Conservation (phyloP, 1,140 invertebrate species). For the Centruroides vittatus region DNA sequence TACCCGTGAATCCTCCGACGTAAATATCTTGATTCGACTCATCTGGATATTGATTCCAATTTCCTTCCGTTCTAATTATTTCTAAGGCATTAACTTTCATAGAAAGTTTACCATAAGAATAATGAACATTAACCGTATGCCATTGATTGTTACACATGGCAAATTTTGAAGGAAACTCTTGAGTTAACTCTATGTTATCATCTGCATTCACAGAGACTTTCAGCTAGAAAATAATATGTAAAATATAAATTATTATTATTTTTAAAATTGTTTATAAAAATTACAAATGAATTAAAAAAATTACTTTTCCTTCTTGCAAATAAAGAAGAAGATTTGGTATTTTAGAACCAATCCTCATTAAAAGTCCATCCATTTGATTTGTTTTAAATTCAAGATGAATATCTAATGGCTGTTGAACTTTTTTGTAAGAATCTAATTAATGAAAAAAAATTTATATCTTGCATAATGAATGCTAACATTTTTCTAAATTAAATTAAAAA, state of each 20-base stretch:
- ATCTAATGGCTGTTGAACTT: slow-evolving; percentile 49
- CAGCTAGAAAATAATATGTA: neutral
- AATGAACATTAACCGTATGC: slow-evolving; percentile 63
- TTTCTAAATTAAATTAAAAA: too few relatives aligned
- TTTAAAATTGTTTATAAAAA: slow-evolving; percentile 1
- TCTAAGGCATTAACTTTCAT: slow-evolving; percentile 53
- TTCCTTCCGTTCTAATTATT: slow-evolving; percentile 28
- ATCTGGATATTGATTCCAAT: slow-evolving; percentile 32
- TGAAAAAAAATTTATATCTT: slow-evolving; percentile 10
- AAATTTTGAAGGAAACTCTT: slow-evolving; percentile 40
- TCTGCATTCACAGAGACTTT: slow-evolving; percentile 34
- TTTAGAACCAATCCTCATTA: slow-evolving; percentile 48
- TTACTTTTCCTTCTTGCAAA: slow-evolving; percentile 50
- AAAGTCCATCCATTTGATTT: slow-evolving; percentile 58
- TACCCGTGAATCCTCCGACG: slow-evolving; percentile 74
- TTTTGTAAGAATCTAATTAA: slow-evolving; percentile 47
- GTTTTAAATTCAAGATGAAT: slow-evolving; percentile 70
- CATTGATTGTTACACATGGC: slow-evolving; percentile 69
- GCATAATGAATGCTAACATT: neutral
- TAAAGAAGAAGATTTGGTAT: slow-evolving; percentile 58
- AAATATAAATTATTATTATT: neutral
- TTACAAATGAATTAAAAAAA: neutral
- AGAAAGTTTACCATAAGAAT: slow-evolving; percentile 41
- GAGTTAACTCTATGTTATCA: slow-evolving; percentile 39
- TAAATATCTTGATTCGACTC: slow-evolving; percentile 48